A percentile compares a stretch with the other conserved stretches of the same genome.
Evolutionary conservation across 1,140 invertebrate genomes (phyloP).

Genomic region (Drosophila mauritiana): DNA sequence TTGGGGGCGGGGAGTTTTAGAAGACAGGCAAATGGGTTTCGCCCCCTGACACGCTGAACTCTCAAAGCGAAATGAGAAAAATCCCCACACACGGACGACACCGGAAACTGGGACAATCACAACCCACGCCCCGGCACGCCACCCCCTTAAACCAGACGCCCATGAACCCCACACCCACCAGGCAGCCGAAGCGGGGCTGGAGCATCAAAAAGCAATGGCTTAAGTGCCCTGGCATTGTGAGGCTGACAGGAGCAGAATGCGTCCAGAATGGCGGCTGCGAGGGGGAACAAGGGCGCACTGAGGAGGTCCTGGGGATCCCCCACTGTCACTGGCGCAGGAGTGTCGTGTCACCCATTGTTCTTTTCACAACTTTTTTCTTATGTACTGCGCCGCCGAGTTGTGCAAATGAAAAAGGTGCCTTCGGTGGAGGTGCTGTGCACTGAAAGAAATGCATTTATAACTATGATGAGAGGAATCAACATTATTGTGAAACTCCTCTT

Average conservation of each 20-base stretch:
- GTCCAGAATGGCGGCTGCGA: neutral
- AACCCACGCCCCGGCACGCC: neutral
- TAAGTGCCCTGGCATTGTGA: slow-evolving; percentile 76
- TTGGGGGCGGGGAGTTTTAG: slow-evolving; percentile 19
- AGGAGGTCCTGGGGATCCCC: neutral
- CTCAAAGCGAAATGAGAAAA: slow-evolving; percentile 75
- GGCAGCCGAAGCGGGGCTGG: slow-evolving; percentile 29
- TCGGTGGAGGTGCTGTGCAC: slow-evolving; percentile 14
- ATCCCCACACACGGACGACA: slow-evolving; percentile 67
- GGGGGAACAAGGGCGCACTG: slow-evolving; percentile 1
- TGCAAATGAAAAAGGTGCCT: slow-evolving; percentile 70
- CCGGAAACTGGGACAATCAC: slow-evolving; percentile 76
- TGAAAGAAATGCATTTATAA: neutral
- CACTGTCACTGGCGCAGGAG: slow-evolving; percentile 33
- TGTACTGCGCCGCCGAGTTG: slow-evolving; percentile 31
- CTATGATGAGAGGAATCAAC: too few species aligned
- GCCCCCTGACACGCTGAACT: slow-evolving; percentile 78
- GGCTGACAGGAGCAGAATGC: slow-evolving; percentile 66
- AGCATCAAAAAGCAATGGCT: slow-evolving; percentile 79
- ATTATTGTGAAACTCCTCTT: too few species aligned
- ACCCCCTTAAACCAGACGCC: slow-evolving; percentile 23
- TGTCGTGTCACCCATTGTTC: slow-evolving; percentile 68
- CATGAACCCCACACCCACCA: slow-evolving; percentile 12
- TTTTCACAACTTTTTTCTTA: slow-evolving; percentile 69
- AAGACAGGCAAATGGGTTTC: slow-evolving; percentile 75